Evolutionary conservation across 2,113 vertebrate species (phyloP), one percentile per base, ranked within the genome.

Genomic region (Jacana jacana): DNA sequence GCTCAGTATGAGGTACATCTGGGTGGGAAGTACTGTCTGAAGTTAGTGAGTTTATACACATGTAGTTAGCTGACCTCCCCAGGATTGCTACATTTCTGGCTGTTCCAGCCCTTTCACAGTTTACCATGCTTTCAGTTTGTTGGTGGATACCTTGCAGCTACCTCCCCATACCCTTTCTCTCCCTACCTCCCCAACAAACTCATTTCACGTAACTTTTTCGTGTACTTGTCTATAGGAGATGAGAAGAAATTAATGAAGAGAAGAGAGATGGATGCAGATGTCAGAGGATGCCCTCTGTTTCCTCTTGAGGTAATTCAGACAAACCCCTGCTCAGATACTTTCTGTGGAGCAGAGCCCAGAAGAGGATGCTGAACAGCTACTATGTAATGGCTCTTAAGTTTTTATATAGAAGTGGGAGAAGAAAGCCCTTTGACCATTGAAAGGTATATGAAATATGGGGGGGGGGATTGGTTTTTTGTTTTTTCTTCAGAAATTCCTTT

Each of bases 221-320:
- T 88, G 8, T 83, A 51, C 30, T 93, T 92, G 54, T 19, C 61
- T 81, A 57, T 80, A 97, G 95, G 93, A 87, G 86, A 82, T 81
- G 93, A 96, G 69, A 95, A 58, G 63, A 96, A 84, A 64, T 87
- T 94, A 63, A 91, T 81, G 11, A 42, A 93, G 71, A 96, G 90
- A 95, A 92, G 92, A 94, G 92, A 97, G 42, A 57, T 85, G 88
- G 93, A 93, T 90, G 73, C 58, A 80, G 94, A 93, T 61, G 55
- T 87, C 69, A 88, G 92, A 94, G 95, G 95, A 95, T 75, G 84
- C 46, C 58, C 94, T 94, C 72, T 95, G 13, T 93, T 96, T 93
- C 96, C 97, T 87, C 91, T 97, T 54, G 96, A 97, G 61, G 89
- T 96, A 65, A 95, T 96, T 92, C 93, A 96, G 82, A 95, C 92